A percentile compares a stretch with the other conserved stretches of the same genome.
These are phyloP conservation scores for Harmothoe impar DNA, from an alignment of 2,888 invertebrate genomes.

Conservation along the genomic window DNA sequence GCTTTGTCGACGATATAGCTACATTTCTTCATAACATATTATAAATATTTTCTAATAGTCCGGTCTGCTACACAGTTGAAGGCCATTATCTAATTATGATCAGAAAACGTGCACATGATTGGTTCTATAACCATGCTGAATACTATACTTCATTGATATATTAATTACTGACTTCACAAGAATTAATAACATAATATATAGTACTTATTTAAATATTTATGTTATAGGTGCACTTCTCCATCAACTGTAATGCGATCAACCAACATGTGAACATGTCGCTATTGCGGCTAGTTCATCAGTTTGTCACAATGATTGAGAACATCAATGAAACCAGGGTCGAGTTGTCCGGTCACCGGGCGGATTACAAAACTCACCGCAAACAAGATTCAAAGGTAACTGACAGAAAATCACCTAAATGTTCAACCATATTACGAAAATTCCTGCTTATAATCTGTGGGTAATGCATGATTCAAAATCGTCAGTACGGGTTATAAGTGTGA, in stretches of 20 bases:
- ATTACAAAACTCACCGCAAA: conserved; percentile 79
- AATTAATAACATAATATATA: no score
- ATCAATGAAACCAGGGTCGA: conserved; percentile 97
- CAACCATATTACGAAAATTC: neutral
- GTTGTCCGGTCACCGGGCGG: conserved; percentile 88
- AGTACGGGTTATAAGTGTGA: neutral
- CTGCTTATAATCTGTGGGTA: neutral
- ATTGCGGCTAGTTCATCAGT: conserved; percentile 95
- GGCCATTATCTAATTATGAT: no score
- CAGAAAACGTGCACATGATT: no score
- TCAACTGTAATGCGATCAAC: conserved; percentile 93
- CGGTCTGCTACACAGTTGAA: no score
- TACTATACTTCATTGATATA: no score
- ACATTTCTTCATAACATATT: no score
- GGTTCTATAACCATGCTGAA: no score
- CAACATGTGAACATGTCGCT: conserved; percentile 99
- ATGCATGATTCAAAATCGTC: neutral
- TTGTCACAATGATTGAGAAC: conserved; percentile 98
- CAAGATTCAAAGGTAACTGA: conserved; percentile 80
- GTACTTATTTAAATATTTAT: no score
- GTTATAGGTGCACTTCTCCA: conserved; percentile 89
- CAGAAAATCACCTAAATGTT: no score
- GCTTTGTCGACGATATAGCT: no score
- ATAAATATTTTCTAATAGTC: no score
- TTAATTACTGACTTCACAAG: no score